Conservation (phyloP, 2,113 vertebrate species). For the Aptenodytes patagonicus region DNA sequence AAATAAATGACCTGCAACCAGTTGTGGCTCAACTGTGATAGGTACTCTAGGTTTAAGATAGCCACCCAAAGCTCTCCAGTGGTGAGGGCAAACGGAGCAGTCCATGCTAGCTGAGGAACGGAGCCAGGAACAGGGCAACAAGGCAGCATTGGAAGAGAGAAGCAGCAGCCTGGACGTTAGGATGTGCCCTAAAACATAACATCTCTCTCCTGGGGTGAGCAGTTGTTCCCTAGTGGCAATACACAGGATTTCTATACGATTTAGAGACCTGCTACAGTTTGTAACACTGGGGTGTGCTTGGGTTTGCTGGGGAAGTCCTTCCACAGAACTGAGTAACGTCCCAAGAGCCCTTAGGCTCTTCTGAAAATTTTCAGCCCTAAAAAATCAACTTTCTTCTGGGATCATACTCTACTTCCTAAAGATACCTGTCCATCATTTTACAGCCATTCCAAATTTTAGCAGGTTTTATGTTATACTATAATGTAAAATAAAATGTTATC, state of each 20-base stretch:
- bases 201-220: background rate
- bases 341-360: background rate
- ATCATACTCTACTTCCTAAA: background rate
- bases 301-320: background rate
- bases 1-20: background rate
- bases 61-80: background rate
- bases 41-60: background rate
- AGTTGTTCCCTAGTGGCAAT: background rate
- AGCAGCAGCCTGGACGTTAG: background rate
- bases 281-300: background rate
- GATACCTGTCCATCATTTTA: background rate
- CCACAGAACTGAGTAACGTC: background rate
- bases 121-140: background rate
- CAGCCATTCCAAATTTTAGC: background rate
- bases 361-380: background rate
- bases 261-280: background rate
- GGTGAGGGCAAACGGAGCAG: background rate
- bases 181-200: background rate
- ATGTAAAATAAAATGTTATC: background rate
- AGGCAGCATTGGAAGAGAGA: background rate
- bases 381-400: background rate
- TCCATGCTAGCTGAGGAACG: rapidly evolving
- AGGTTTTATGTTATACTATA: background rate
- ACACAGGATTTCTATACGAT: rapidly evolving
- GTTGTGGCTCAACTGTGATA: background rate